Evolutionary conservation across 2,888 invertebrate species (phyloP).

Genomic region (Eupithecia subumbrata): DNA sequence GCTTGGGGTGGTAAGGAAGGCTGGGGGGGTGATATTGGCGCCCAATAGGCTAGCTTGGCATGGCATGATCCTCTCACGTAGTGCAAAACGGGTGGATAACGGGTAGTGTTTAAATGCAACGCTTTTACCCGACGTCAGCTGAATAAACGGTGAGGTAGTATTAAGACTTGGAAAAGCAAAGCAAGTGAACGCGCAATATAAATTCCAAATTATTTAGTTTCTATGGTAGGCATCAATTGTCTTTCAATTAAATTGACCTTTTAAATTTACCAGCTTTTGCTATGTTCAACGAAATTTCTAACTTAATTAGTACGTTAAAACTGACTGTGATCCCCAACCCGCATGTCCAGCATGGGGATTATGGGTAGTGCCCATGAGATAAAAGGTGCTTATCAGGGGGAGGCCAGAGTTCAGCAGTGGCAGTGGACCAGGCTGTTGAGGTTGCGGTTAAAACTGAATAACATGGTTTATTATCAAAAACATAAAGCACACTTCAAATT

Average conservation of each 20-base stretch:
- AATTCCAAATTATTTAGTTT: not conserved
- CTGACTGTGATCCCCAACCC: too few species aligned
- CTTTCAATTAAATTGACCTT: not conserved
- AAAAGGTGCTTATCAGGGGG: too few species aligned
- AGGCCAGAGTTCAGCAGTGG: too few species aligned
- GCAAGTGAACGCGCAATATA: not conserved
- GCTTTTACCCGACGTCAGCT: not conserved
- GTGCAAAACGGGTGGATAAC: slow-evolving; percentile 53
- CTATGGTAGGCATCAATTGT: not conserved
- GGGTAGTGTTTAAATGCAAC: slow-evolving; percentile 20
- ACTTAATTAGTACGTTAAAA: too few species aligned
- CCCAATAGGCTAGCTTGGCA: slow-evolving; percentile 54
- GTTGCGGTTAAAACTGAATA: too few species aligned
- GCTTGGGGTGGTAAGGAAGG: not conserved
- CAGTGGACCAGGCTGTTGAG: too few species aligned
- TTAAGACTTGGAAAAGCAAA: not conserved
- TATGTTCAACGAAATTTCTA: not conserved
- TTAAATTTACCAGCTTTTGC: not conserved
- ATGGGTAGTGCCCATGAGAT: too few species aligned
- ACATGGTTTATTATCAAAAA: too few species aligned
- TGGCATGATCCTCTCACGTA: slow-evolving; percentile 52
- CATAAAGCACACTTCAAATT: not conserved
- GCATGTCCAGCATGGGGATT: too few species aligned
- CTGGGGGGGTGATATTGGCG: slow-evolving; percentile 47
- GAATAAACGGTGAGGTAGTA: not conserved